Evolutionary conservation across 2,113 vertebrate species (phyloP).

Genomic region (Phyllostomus hastatus): DNA sequence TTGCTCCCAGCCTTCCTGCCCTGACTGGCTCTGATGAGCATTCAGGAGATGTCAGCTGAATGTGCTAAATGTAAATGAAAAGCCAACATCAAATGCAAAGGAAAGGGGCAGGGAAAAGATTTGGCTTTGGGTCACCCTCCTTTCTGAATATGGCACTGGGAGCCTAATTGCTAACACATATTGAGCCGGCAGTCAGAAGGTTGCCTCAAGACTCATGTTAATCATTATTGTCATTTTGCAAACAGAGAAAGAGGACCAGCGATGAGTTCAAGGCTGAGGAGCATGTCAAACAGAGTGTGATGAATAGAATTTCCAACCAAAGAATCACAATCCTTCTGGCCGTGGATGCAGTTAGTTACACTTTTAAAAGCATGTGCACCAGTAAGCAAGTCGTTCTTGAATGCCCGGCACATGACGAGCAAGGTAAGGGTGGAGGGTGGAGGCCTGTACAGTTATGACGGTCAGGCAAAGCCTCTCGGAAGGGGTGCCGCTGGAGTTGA

Average conservation of each 20-base stretch:
- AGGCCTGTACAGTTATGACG: not conserved
- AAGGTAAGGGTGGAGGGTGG: not conserved
- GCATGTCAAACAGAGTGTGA: slow-evolving; percentile 1
- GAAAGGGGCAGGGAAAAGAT: not conserved
- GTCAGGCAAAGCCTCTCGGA: not conserved
- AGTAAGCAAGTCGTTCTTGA: not conserved
- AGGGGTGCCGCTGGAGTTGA: not conserved
- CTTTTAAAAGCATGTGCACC: not conserved
- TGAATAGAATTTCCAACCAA: slow-evolving; percentile 18
- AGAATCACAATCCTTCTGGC: slow-evolving; percentile 18
- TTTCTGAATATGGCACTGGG: slow-evolving; percentile 1
- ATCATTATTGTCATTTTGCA: slow-evolving; percentile 44
- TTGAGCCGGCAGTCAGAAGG: not conserved
- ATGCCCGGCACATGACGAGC: not conserved
- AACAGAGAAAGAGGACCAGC: not conserved
- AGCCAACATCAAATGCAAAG: slow-evolving; percentile 16
- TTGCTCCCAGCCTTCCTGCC: slow-evolving; percentile 13
- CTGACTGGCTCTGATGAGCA: not conserved
- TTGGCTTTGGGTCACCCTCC: not conserved
- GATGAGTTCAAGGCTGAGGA: slow-evolving; percentile 38
- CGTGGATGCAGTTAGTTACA: not conserved
- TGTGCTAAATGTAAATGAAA: slow-evolving; percentile 57
- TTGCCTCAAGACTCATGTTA: not conserved
- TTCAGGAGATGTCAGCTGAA: slow-evolving; percentile 6
- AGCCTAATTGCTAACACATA: not conserved